Percentiles rank a stretch among this genome's conserved stretches.
phyloP scores from a whole-genome alignment of 2,113 vertebrate genomes.

The Vimba vimba region DNA sequence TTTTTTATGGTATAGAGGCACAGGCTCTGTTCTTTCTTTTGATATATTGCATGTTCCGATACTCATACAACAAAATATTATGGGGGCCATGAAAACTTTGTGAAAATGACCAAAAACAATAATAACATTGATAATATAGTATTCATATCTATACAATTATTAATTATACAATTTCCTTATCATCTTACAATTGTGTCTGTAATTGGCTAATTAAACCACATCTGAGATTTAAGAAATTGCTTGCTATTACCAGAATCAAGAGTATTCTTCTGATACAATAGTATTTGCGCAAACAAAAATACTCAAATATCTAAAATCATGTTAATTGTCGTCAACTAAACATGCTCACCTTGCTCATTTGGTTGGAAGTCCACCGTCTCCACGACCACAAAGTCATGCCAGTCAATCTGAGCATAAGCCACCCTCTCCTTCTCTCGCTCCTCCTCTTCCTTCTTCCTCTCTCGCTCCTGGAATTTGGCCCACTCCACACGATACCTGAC shows the following conservation, averaged over 20 bases:
- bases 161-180: too few species aligned
- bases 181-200: neutral
- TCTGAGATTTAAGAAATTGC: neutral
- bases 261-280: neutral
- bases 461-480: conserved; percentile 97
- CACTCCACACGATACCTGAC: conserved; percentile 97
- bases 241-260: neutral
- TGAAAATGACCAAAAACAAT: too few species aligned
- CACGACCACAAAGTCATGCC: conserved; percentile 98
- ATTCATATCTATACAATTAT: too few species aligned
- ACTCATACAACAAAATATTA: too few species aligned
- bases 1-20: too few species aligned
- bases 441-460: conserved; percentile 97
- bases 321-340: neutral
- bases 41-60: too few species aligned
- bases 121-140: too few species aligned
- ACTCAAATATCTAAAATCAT: neutral
- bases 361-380: conserved; percentile 99
- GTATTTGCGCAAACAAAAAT: neutral
- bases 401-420: conserved; percentile 97
- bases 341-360: conserved; percentile 87
- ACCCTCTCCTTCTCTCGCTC: conserved; percentile 96
- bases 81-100: too few species aligned
- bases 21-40: too few species aligned
- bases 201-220: neutral